Base-by-base conservation (phyloP, 1,140 invertebrate species). In the Bombus terrestris region DNA sequence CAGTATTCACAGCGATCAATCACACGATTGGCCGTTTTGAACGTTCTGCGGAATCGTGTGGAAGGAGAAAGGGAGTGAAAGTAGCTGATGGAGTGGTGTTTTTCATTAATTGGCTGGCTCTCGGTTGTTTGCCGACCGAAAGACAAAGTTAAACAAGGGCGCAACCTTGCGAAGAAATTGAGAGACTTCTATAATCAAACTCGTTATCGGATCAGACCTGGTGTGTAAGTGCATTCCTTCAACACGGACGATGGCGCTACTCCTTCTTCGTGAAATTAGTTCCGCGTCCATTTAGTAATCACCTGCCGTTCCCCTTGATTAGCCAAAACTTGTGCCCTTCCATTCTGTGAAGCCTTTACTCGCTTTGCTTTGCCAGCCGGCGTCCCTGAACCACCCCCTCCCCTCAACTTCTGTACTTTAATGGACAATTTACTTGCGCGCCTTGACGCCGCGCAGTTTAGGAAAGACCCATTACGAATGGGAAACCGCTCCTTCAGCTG, bases 261-360 rank as follows among this genome's bases (percentile, higher is more conserved):
- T 62, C 41, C 77, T 71, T 68, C 79, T 47, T 82, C 80, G 85
- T 66, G 68, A 85, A 91, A 91, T 91, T 87, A 91, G 89, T 89
- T 88, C 64, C 66, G 69, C 86, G 87, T 85, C 83, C 87, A 87
- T 91, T 91, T 89, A 87, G 89, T 91, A 91, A 91, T 91, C 87
- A 91, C 79, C 80, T 81, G 66, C 57, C 89, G 74, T 90, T 90
- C 82, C 89, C 85, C 79, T 91, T 91, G 89, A 90, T 91, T 91
- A 89, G 87, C 64, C 80, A 39, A 84, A 86, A 90, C 76, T 87
- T 90, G 64, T 75, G 57, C 66, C 59, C 32, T 37, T 74, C 57
- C 66, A 47, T 13, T 59, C 74, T n/a, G 74, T n/a, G 35, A 43
- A n/a, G 32, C 57, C 32, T 78, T n/a, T 59, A 25, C 66, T 12